phyloP scores from a whole-genome alignment of 2,797 vertebrate species.

The Chaetophractus vellerosus region DNA sequence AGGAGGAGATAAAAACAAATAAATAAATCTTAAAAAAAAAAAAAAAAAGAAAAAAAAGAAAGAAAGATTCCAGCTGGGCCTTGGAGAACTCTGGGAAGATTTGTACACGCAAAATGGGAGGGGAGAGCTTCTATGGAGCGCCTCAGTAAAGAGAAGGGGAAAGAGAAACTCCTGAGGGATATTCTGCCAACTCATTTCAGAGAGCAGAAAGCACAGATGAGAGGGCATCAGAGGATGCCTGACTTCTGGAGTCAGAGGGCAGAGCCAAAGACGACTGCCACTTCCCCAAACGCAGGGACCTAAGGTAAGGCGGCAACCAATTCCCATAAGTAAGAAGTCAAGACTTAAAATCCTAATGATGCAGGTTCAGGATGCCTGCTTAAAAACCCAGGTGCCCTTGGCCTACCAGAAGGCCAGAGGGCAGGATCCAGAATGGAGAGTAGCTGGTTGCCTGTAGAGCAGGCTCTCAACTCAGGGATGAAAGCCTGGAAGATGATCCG shows the following conservation, averaged over 20 bases:
- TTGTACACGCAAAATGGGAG: too few relatives aligned
- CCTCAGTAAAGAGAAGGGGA: neutral
- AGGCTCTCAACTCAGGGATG: neutral
- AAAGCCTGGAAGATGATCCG: neutral
- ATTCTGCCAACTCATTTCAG: neutral
- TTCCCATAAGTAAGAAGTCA: neutral
- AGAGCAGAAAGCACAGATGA: neutral
- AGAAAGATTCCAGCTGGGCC: neutral
- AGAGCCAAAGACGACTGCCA: neutral
- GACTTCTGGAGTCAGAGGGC: neutral
- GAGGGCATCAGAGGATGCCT: neutral
- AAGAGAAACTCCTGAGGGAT: neutral
- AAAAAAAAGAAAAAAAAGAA: too few relatives aligned
- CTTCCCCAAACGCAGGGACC: neutral
- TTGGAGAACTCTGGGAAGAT: neutral
- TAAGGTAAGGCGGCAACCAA: neutral
- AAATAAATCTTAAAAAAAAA: too few relatives aligned
- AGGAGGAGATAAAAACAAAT: too few relatives aligned
- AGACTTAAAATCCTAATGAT: conserved; percentile 4
- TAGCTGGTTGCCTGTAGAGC: neutral
- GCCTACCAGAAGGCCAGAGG: neutral
- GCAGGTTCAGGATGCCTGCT: neutral
- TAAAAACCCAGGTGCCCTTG: conserved; percentile 15
- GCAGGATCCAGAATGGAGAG: neutral
- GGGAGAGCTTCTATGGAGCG: neutral